phyloP scores from a whole-genome alignment of 2,888 invertebrate species.

The Iphiclides podalirius region DNA sequence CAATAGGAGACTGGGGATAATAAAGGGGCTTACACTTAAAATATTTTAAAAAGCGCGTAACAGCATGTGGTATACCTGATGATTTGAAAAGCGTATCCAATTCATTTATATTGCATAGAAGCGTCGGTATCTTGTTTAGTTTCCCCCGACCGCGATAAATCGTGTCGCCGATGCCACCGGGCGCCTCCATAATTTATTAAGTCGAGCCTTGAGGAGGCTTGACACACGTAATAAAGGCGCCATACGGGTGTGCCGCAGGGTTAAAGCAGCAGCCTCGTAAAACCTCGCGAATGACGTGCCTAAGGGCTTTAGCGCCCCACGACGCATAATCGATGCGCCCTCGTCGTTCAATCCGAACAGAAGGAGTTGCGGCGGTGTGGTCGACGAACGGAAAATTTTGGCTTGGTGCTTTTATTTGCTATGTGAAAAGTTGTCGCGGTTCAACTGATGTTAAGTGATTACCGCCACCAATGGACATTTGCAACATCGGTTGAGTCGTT shows the following conservation, averaged over 20 bases:
- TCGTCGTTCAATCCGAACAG: neutral
- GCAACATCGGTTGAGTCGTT: no score
- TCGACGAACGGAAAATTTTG: neutral
- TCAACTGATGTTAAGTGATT: no score
- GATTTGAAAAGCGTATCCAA: neutral
- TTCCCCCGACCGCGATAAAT: constrained; percentile 10
- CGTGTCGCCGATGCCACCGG: neutral
- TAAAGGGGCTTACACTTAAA: no score
- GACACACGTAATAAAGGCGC: constrained; percentile 7
- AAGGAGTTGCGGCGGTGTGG: neutral
- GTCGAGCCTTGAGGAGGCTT: neutral
- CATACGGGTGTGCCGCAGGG: neutral
- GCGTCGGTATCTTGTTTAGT: neutral
- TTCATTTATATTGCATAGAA: constrained; percentile 6
- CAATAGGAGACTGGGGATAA: no score
- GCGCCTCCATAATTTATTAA: constrained; percentile 16
- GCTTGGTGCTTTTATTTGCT: no score
- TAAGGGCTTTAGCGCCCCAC: neutral
- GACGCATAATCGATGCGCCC: constrained; percentile 9
- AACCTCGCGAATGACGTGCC: neutral
- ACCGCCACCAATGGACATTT: no score
- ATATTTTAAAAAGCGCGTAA: no score
- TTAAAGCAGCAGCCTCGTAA: neutral
- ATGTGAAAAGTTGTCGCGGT: no score
- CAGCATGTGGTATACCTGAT: no score